Evolutionary conservation across 2,888 invertebrate genomes (phyloP).

Genomic region (Deilephila elpenor): DNA sequence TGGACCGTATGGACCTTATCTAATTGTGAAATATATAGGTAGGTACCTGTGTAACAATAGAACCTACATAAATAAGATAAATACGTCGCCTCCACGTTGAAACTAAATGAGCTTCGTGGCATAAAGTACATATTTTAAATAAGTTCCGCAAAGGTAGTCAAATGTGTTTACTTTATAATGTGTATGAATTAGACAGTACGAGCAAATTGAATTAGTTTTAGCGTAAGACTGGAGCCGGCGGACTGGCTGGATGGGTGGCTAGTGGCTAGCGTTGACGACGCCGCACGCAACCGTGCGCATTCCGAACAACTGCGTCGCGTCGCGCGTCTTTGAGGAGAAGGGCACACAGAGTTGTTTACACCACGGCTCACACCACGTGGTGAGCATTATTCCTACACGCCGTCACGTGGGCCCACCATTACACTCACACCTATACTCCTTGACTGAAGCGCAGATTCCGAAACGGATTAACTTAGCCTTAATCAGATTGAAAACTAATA

Average conservation of each 20-base stretch:
- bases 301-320: conserved; percentile 45
- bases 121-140: neutral
- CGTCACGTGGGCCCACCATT: conserved; percentile 73
- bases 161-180: neutral
- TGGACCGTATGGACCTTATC: neutral
- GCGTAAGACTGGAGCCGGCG: neutral
- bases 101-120: neutral
- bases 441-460: conserved; percentile 48
- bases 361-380: conserved; percentile 76
- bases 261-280: conserved; percentile 28
- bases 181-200: neutral
- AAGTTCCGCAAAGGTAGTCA: neutral
- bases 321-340: conserved; percentile 55
- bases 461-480: conserved; percentile 60
- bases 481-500: conserved; percentile 75
- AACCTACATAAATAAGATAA: neutral
- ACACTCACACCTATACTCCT: conserved; percentile 58
- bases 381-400: conserved; percentile 61
- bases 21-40: neutral
- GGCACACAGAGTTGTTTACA: conserved; percentile 73
- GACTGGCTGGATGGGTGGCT: neutral
- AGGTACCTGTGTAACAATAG: neutral
- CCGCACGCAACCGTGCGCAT: conserved; percentile 42
- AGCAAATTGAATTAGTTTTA: conserved; percentile 16
- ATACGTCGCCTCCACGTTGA: neutral